Conservation (phyloP, 2,888 invertebrate genomes). For the Bombylius discolor region DNA sequence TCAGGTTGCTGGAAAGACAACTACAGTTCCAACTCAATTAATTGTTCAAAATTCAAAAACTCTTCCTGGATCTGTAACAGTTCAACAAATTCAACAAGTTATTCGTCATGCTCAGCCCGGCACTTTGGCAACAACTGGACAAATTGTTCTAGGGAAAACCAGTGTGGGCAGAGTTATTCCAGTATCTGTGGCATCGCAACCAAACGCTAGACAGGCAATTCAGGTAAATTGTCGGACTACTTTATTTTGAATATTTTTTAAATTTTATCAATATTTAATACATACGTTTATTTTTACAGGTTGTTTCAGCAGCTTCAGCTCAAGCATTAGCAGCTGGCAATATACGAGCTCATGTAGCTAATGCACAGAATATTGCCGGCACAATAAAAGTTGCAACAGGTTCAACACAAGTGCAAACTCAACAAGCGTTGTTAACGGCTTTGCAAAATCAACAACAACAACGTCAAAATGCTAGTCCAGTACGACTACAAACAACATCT, state of each 20-base stretch:
- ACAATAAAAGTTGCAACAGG: slow-evolving; percentile 40
- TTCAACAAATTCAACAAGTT: slow-evolving; percentile 63
- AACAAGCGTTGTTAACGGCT: slow-evolving; percentile 43
- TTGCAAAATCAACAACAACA: slow-evolving; percentile 43
- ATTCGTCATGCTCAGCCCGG: slow-evolving; percentile 47
- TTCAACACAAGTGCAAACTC: slow-evolving; percentile 34
- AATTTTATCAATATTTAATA: not conserved
- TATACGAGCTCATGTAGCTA: slow-evolving; percentile 39
- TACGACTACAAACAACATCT: slow-evolving; percentile 43
- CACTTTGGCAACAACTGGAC: slow-evolving; percentile 32
- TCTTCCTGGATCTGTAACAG: slow-evolving; percentile 48
- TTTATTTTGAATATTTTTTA: not conserved
- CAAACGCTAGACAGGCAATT: slow-evolving; percentile 43
- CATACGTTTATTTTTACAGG: slow-evolving; percentile 27
- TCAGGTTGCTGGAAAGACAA: slow-evolving; percentile 26
- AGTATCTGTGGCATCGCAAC: slow-evolving; percentile 45
- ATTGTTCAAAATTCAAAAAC: slow-evolving; percentile 53
- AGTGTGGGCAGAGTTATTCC: slow-evolving; percentile 52
- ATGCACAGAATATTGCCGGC: slow-evolving; percentile 36
- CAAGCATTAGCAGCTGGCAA: slow-evolving; percentile 38
- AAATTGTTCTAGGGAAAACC: slow-evolving; percentile 48
- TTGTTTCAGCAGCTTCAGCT: slow-evolving; percentile 43
- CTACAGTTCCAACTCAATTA: slow-evolving; percentile 50
- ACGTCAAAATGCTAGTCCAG: slow-evolving; percentile 45
- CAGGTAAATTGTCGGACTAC: slow-evolving; percentile 25